phyloP scores from a whole-genome alignment of 2,888 invertebrate genomes.

The Dasysyrphus albostriatus region DNA sequence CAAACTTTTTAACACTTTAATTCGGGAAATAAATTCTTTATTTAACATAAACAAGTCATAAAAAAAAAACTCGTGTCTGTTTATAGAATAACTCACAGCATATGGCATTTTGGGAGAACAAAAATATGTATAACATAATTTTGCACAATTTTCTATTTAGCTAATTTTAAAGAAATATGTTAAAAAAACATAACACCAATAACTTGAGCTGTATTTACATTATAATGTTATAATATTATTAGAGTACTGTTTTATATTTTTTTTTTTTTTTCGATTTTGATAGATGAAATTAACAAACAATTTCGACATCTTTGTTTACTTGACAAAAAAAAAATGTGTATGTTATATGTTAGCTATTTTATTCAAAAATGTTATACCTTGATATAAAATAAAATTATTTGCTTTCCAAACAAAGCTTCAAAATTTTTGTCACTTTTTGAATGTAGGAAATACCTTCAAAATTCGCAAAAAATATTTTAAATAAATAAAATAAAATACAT shows the following conservation, averaged over 20 bases:
- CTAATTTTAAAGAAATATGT: background rate
- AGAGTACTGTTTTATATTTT: background rate
- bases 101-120: background rate
- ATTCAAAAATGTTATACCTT: no score
- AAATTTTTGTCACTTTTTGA: no score
- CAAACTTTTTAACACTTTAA: background rate
- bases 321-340: no score
- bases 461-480: no score
- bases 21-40: background rate
- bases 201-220: background rate
- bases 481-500: no score
- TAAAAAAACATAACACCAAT: background rate
- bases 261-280: background rate
- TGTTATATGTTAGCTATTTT: no score
- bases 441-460: no score
- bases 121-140: background rate
- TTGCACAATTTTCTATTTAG: background rate
- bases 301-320: background rate
- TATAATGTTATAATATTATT: background rate
- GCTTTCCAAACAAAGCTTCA: no score
- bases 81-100: background rate
- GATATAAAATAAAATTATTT: no score
- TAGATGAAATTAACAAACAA: background rate
- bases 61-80: background rate
- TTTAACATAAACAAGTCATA: background rate